phyloP scores from a whole-genome alignment of 2,113 vertebrate species.

The Puma concolor region DNA sequence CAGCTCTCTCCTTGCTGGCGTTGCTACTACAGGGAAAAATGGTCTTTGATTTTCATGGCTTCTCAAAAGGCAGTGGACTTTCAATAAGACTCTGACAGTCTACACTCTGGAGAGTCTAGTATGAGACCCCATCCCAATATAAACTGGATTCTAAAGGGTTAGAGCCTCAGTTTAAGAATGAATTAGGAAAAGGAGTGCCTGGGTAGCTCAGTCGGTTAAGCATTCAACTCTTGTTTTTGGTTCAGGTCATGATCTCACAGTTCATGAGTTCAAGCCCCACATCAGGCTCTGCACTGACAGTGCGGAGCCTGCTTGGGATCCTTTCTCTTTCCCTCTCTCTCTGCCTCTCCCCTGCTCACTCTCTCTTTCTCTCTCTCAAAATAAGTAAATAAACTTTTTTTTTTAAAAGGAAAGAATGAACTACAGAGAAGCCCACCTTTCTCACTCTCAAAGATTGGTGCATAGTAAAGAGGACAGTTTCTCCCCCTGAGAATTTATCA shows the following conservation, averaged over 20 bases:
- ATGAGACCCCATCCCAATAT: accelerated
- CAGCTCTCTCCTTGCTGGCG: background rate
- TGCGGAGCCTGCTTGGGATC: no score
- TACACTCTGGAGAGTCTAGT: background rate
- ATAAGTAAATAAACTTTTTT: no score
- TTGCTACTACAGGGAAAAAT: background rate
- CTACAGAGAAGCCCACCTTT: background rate
- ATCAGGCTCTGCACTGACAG: no score
- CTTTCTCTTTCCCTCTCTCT: no score
- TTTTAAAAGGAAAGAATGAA: background rate
- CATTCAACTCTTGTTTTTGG: no score
- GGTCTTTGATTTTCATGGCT: background rate
- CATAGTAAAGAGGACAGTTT: no score
- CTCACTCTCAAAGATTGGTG: background rate
- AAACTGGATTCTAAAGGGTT: background rate
- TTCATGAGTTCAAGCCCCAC: no score
- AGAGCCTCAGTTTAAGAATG: background rate
- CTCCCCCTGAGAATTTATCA: background rate
- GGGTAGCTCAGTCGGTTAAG: no score
- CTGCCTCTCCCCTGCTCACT: no score
- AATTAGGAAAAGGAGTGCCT: background rate
- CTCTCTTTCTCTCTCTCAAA: no score
- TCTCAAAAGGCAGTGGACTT: background rate
- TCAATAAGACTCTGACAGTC: background rate
- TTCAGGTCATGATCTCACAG: no score